Conservation (phyloP, 2,888 invertebrate genomes). For the Kryphioiulus occultus region DNA sequence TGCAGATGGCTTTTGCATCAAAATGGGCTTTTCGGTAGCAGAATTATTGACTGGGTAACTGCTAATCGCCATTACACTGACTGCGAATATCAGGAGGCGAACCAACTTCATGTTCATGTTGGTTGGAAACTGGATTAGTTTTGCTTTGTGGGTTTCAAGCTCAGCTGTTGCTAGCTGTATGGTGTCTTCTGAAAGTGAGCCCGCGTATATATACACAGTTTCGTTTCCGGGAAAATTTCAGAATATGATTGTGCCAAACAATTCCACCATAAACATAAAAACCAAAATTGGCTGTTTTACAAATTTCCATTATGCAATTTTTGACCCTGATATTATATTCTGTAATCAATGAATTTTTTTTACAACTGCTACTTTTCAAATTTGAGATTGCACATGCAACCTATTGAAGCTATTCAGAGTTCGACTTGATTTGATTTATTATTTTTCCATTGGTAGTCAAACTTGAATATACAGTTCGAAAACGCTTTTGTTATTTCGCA, state of each 20-base stretch:
- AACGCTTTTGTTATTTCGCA: neutral
- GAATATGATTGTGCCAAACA: neutral
- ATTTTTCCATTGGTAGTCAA: neutral
- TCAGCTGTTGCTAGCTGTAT: neutral
- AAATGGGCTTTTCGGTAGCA: neutral
- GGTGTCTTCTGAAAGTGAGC: neutral
- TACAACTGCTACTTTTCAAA: neutral
- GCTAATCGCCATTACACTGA: neutral
- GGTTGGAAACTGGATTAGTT: neutral
- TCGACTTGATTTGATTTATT: neutral
- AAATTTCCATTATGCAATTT: neutral
- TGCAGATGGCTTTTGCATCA: neutral
- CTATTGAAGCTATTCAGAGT: neutral
- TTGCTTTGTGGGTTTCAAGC: neutral
- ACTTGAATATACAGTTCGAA: neutral
- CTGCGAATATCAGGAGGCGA: neutral
- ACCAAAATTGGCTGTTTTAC: too few species aligned
- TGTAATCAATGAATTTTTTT: neutral
- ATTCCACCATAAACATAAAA: neutral
- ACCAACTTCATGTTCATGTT: neutral
- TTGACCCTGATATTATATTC: neutral
- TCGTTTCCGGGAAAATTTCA: neutral
- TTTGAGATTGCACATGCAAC: neutral
- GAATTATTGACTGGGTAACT: neutral
- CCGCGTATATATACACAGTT: neutral